phyloP scores from a whole-genome alignment of 2,888 invertebrate genomes.

The Embidobia sp. region DNA sequence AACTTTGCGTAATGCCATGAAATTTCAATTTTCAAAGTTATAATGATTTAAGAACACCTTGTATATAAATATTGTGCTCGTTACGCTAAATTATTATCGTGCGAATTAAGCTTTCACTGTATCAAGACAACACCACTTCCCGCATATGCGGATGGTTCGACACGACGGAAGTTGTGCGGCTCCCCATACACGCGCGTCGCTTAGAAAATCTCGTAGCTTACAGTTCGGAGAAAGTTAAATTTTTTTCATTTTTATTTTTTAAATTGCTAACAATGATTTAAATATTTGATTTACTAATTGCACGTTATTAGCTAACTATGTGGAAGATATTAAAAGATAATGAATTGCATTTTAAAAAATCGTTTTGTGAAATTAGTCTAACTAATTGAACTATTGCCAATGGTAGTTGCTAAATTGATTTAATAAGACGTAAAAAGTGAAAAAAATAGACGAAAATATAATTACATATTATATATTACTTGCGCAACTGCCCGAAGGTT shows the following conservation, averaged over 20 bases:
- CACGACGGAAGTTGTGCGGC: slow-evolving; percentile 48
- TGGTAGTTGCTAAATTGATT: too few relatives aligned
- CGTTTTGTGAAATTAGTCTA: too few relatives aligned
- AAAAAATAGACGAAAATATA: not conserved
- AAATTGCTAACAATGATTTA: slow-evolving; percentile 1
- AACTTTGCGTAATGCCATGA: too few relatives aligned
- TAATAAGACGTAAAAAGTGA: not conserved
- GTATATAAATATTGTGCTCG: slow-evolving; percentile 32
- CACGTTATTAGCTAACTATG: not conserved
- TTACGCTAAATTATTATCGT: slow-evolving; percentile 59
- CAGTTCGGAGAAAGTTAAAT: slow-evolving; percentile 38
- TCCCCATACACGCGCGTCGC: slow-evolving; percentile 32
- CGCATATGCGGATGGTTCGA: slow-evolving; percentile 53
- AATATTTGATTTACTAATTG: not conserved
- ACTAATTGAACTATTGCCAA: too few relatives aligned
- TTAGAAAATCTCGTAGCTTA: slow-evolving; percentile 36
- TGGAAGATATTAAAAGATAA: not conserved
- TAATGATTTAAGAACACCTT: slow-evolving; percentile 22
- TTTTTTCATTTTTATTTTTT: slow-evolving; percentile 10
- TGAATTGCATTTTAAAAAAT: not conserved
- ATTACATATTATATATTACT: too few relatives aligned
- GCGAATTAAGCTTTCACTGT: slow-evolving; percentile 60
- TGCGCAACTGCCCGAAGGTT: too few relatives aligned
- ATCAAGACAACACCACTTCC: slow-evolving; percentile 53
- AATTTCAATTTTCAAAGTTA: slow-evolving; percentile 1